Percentiles rank a stretch among this genome's conserved stretches.
phyloP scores from a whole-genome alignment of 1,140 invertebrate species.

The Drosophila repleta region DNA sequence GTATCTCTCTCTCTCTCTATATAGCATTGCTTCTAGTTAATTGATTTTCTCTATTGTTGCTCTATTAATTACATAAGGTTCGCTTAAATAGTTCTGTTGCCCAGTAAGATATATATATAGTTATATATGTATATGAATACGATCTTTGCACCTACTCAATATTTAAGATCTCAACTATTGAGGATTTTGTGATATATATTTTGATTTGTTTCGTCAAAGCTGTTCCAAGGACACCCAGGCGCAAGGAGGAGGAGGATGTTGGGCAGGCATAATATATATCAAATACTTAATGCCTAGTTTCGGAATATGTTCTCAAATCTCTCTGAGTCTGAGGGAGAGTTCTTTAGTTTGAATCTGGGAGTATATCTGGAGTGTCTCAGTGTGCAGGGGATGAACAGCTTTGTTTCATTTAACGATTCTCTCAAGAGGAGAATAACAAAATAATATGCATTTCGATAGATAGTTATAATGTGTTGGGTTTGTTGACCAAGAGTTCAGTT shows the following conservation, averaged over 20 bases:
- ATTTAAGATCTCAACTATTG: constrained; percentile 12
- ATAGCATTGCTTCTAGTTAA: too few species aligned
- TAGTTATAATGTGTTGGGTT: constrained; percentile 38
- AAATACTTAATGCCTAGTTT: neutral
- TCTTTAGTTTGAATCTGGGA: too few species aligned
- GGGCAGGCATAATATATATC: too few species aligned
- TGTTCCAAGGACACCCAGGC: constrained; percentile 1
- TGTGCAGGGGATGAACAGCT: neutral
- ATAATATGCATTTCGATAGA: constrained; percentile 25
- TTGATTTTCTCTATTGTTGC: neutral
- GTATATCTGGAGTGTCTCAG: neutral
- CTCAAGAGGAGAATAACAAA: constrained; percentile 16
- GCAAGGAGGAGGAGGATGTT: neutral
- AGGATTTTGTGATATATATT: constrained; percentile 15
- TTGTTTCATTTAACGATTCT: constrained; percentile 6
- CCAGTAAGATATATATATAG: constrained; percentile 13
- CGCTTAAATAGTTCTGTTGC: constrained; percentile 1
- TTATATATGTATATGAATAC: constrained; percentile 1
- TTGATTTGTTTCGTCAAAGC: constrained; percentile 16
- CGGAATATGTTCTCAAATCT: neutral
- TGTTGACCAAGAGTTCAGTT: constrained; percentile 78
- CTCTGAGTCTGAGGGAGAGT: too few species aligned
- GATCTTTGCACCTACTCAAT: constrained; percentile 23
- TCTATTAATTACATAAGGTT: constrained; percentile 6
- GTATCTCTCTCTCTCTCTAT: too few species aligned